Evolutionary conservation across 2,797 vertebrate genomes (phyloP).

Genomic region (Malurus leucopterus): DNA sequence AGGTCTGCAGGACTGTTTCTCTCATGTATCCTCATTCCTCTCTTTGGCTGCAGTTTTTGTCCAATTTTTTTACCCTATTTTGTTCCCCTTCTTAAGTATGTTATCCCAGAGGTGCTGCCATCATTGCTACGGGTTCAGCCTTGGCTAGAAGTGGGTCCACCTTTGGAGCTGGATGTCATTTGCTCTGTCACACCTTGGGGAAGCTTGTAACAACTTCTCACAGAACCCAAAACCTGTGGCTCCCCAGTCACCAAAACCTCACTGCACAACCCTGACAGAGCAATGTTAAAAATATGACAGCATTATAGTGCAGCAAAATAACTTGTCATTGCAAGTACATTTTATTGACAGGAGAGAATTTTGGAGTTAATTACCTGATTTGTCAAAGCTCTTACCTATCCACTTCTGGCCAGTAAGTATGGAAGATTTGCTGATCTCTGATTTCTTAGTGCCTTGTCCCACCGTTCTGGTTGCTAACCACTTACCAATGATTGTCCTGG

Average conservation of each 20-base stretch:
- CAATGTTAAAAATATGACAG: background rate
- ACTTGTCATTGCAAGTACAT: background rate
- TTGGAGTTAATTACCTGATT: conserved; percentile 32
- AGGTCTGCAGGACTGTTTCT: background rate
- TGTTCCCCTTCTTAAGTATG: background rate
- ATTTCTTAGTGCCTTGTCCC: background rate
- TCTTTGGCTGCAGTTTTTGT: background rate
- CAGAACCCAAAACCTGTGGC: background rate
- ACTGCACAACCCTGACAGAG: background rate
- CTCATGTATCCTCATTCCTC: background rate
- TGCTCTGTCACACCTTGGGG: rapidly evolving
- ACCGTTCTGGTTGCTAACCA: background rate
- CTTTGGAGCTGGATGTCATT: background rate
- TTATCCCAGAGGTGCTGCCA: background rate
- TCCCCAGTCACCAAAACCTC: background rate
- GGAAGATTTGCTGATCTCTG: background rate
- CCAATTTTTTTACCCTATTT: background rate
- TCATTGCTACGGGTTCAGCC: rapidly evolving
- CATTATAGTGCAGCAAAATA: background rate
- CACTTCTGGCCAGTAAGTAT: background rate
- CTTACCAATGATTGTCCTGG: conserved; percentile 6
- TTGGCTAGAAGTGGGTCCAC: background rate
- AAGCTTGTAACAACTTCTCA: background rate
- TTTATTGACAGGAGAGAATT: conserved; percentile 32
- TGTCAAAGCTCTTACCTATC: conserved; percentile 6